Base-by-base conservation (phyloP, 2,113 vertebrate species). In the Cebidichthys violaceus region DNA sequence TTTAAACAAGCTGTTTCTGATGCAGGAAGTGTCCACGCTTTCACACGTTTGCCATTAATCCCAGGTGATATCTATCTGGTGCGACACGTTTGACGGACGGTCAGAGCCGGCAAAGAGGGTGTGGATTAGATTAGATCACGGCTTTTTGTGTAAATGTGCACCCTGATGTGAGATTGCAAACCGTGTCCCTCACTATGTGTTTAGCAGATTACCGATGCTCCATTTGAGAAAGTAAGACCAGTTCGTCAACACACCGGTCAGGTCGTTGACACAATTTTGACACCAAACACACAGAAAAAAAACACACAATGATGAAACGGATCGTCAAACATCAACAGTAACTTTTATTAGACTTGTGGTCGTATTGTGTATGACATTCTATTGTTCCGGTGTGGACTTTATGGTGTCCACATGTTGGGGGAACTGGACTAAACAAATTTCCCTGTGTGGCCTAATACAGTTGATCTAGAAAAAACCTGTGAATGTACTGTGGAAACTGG, bases 41-140 rank as follows among this genome's bases (percentile, higher is more conserved):
- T 75, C 22, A 75, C 39, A 41, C 0, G 1, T 54, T 3, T 70
- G 37, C 39, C 52, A 65, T 87, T 92, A 90, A 90, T 90, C 81
- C 73, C 52, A 47, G 45, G 69, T 72, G 41, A 77, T 83, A 83
- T 76, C 81, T 83, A 83, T 76, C 81, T 72, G 75, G 67, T 83
- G 75, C 80, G 86, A 79, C 70, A 79, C 67, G 82, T 91, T 82
- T 86, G 77, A 92, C 90, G 76, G 43, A 37, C 11, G 27, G 59
- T 79, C 75, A 52, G 72, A 69, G 75, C 6, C 60, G 55, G 68
- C 43, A 77, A 79, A 81, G 78, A 71, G 81, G 52, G 57, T 65
- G 41, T 66, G 76, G 86, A 86, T 91, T 85, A 86, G 82, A 93
- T 82, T 83, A 90, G 79, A 92, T 86, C 77, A 87, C 43, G 45